Evolutionary conservation across 2,113 vertebrate genomes (phyloP), one percentile per base, ranked within the genome.

Genomic region (Spea bombifrons): DNA sequence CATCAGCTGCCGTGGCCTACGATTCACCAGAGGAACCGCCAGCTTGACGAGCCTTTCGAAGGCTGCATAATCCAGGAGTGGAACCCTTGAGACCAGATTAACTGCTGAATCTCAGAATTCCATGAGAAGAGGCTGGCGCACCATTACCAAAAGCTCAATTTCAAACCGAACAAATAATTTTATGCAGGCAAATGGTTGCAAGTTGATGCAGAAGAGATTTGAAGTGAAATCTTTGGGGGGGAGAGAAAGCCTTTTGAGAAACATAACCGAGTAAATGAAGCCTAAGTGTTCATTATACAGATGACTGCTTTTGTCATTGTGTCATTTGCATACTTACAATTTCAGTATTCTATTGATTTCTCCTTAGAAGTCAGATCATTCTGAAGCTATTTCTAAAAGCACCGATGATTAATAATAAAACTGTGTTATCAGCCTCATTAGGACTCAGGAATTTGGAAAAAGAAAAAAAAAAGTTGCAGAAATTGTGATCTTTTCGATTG

Each of bases 261-360:
- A 80, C 71, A 80, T 80, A 80, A 80, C 67, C 73, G 77, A 80
- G 77, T 66, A 80, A 80, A 80, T 80, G 63, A 80, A 73, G 77
- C 66, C 70, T 80, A 80, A 80, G 77, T 80, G 77, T 73, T 80
- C 70, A 73, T 80, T 80, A 73, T 80, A 80, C 77, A 80, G 77
- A 73, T 73, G 77, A 80, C 70, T 73, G 77, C 77, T 67, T 80
- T 80, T 80, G 77, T 80, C 77, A 73, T 71, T 45, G 70, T 80
- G 77, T 55, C 77, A 80, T 80, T 80, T 80, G 77, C 77, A 80
- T 80, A 79, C 61, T 55, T 57, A 73, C 70, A 80, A 66, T 73
- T 73, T 73, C 77, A 52, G 70, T 57, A 61, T 80, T 71, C 77
- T 80, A 80, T 80, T 80, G 77, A 80, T 80, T 80, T 79, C 70